Evolutionary conservation across 2,113 vertebrate genomes (phyloP), one percentile per base, ranked within the genome.

Genomic region (Oostethus manadensis): DNA sequence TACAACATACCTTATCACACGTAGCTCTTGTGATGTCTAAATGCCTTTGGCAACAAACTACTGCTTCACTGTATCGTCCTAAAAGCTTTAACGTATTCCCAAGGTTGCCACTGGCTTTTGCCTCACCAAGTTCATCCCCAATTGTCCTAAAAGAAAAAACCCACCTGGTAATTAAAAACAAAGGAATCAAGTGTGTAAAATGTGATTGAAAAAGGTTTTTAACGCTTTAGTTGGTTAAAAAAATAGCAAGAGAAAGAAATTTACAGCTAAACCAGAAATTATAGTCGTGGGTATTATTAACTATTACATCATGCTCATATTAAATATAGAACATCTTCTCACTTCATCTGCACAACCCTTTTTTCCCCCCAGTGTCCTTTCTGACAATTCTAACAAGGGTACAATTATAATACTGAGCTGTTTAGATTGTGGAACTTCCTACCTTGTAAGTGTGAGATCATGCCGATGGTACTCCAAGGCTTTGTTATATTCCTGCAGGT

Each of bases 61-160:
- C 75, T 1, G 97, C 97, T 88, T 99, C 97, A 47, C 98, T 93
- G 79, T 95, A 99, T 51, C 94, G 93, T 16, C 97, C 93, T 74
- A 98, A 89, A 68, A 98, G 93, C 77, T 98, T 98, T 63, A 98
- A 86, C 4, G 97, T 98, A 83, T 98, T 99, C 49, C 95, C 97
- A 64, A 99, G 92, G 74, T 99, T 99, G 21, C 96, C 96, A 56
- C 96, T 98, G 63, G 96, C 97, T 93, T 99, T 99, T 45, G 96
- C 97, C 86, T 99, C 97, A 48, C 96, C 97, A 45, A 93, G 57
- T 21, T 93, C 90, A 83, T 98, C 96, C 65, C 94, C 93, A 70
- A 97, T 96, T 7, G 94, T 97, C 84, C 96, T 99, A 71, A 53
- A 81, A 77, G 43, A 21, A 55, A 21, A 1, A 1, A 55, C 35